A percentile compares a stretch with the other conserved stretches of the same genome.
Conservation (phyloP, 1,140 invertebrate genomes). For the Theocolax elegans region DNA sequence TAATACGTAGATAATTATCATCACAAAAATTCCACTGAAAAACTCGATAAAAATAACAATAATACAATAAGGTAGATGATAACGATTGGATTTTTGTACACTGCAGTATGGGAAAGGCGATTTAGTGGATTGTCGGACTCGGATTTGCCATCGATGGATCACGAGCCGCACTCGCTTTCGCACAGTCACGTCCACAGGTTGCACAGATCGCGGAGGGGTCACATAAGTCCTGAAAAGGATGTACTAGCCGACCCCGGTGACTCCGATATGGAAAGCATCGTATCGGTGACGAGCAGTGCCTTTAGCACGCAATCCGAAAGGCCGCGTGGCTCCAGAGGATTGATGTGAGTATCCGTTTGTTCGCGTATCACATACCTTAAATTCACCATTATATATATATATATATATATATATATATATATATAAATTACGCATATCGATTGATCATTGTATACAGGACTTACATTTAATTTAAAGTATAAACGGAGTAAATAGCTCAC, state of each 20-base stretch:
- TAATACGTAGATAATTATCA: too few relatives aligned
- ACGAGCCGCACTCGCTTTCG: constrained; percentile 60
- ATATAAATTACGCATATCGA: background rate
- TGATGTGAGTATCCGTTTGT: constrained; percentile 74
- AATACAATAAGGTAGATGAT: too few relatives aligned
- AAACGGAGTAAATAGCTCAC: constrained; percentile 22
- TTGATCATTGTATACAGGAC: background rate
- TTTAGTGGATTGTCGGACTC: constrained; percentile 85
- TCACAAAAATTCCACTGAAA: too few relatives aligned
- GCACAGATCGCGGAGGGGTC: constrained; percentile 66
- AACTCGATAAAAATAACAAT: too few relatives aligned
- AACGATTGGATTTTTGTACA: too few relatives aligned
- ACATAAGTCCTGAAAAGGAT: constrained; percentile 77
- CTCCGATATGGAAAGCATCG: constrained; percentile 90
- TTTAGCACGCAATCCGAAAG: constrained; percentile 92
- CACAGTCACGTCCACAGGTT: constrained; percentile 70
- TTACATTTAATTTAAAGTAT: background rate
- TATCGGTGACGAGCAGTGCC: constrained; percentile 87
- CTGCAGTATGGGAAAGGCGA: constrained; percentile 78
- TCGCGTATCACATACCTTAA: constrained; percentile 46
- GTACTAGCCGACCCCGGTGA: constrained; percentile 79
- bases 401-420: background rate
- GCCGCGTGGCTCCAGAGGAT: constrained; percentile 77
- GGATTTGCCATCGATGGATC: constrained; percentile 73
- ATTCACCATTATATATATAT: constrained; percentile 5